phyloP scores from a whole-genome alignment of 2,888 invertebrate species.

The Willowsia nigromaculata region DNA sequence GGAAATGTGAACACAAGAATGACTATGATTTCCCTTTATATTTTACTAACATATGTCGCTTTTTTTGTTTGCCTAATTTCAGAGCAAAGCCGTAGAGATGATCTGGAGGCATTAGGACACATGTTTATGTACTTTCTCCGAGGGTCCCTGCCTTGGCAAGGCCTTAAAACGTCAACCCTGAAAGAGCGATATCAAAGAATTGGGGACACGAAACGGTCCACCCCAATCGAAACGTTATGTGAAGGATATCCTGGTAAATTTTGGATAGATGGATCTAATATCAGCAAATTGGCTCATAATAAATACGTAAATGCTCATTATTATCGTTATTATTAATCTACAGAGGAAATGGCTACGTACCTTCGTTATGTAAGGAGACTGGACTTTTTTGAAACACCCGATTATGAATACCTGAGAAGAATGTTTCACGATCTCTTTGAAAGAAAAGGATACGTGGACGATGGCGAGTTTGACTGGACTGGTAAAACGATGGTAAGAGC shows the following conservation, averaged over 20 bases:
- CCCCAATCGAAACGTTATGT: slow-evolving; percentile 95
- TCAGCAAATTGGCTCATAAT: background rate
- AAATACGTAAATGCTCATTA: background rate
- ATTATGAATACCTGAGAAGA: slow-evolving; percentile 98
- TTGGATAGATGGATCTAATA: background rate
- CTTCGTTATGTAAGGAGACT: slow-evolving; percentile 96
- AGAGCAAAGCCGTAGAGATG: slow-evolving; percentile 99
- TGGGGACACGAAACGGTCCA: slow-evolving; percentile 99
- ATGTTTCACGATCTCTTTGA: slow-evolving; percentile 94
- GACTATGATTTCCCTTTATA: slow-evolving; percentile 7
- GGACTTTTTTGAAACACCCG: slow-evolving; percentile 99
- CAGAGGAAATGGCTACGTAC: slow-evolving; percentile 99
- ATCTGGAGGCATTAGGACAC: slow-evolving; percentile 99
- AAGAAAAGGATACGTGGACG: slow-evolving; percentile 85
- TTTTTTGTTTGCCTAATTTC: slow-evolving; percentile 79
- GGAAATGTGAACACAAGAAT: background rate
- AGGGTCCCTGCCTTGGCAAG: slow-evolving; percentile 95
- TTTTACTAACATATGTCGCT: background rate
- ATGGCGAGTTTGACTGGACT: slow-evolving; percentile 97
- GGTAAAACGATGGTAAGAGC: slow-evolving; percentile 87
- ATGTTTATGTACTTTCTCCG: slow-evolving; percentile 99
- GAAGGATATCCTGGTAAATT: slow-evolving; percentile 84
- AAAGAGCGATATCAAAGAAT: slow-evolving; percentile 99
- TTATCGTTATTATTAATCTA: slow-evolving; percentile 80
- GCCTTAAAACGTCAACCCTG: slow-evolving; percentile 99